These are phyloP conservation scores for Agrilus biguttatus DNA, from an alignment of 2,888 invertebrate genomes.

Conservation along the genomic window DNA sequence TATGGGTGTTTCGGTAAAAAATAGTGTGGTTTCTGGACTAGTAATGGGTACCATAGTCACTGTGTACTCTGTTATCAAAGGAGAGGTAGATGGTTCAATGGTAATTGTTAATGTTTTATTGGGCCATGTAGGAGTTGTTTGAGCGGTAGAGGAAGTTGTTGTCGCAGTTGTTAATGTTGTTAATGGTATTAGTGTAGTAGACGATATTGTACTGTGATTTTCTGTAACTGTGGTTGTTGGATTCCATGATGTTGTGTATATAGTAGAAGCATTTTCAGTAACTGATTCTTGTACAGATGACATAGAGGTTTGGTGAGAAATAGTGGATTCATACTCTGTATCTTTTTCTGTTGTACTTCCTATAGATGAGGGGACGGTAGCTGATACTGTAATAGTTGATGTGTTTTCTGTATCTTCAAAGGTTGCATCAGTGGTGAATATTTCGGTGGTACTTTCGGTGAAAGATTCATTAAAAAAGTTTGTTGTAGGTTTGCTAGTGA, in stretches of 20 bases:
- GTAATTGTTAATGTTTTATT: constrained; percentile 4
- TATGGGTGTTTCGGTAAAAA: constrained; percentile 6
- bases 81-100: not conserved
- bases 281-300: constrained; percentile 22
- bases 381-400: constrained; percentile 6
- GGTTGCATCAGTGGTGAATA: constrained; percentile 14
- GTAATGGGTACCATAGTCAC: too few relatives aligned
- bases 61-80: not conserved
- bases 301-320: constrained; percentile 11
- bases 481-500: constrained; percentile 8
- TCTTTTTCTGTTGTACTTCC: constrained; percentile 4
- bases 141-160: constrained; percentile 2
- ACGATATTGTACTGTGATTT: constrained; percentile 23
- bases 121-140: constrained; percentile 6
- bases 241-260: constrained; percentile 6
- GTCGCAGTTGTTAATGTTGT: constrained; percentile 16
- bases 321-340: constrained; percentile 11
- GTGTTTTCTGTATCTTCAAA: constrained; percentile 14
- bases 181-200: constrained; percentile 8
- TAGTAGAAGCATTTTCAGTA: constrained; percentile 18
- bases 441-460: constrained; percentile 9
- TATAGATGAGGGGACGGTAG: constrained; percentile 12
- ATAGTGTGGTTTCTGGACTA: constrained; percentile 5
- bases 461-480: constrained; percentile 12
- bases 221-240: constrained; percentile 17